Percentiles rank a stretch among this genome's conserved stretches.
Conservation (phyloP, 2,113 vertebrate species). For the Chaenogobius annularis region DNA sequence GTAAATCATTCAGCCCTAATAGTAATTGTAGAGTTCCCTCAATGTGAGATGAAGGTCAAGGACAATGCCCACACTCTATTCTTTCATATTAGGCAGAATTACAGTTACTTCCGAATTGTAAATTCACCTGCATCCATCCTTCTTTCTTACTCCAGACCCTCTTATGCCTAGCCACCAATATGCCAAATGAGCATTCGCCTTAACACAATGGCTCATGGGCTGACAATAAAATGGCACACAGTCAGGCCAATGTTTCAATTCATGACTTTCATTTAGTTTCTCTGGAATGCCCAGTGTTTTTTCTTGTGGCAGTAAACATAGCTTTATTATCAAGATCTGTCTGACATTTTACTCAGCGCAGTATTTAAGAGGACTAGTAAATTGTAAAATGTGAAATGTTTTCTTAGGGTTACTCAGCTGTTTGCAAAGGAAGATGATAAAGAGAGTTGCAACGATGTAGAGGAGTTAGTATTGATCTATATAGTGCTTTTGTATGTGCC, state of each 20-base stretch:
- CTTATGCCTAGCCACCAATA: background rate
- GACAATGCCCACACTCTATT: constrained; percentile 61
- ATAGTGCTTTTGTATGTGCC: no score
- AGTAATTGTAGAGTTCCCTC: constrained; percentile 20
- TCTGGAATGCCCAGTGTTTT: constrained; percentile 39
- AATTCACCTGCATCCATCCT: constrained; percentile 26
- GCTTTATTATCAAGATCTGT: constrained; percentile 40
- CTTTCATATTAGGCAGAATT: constrained; percentile 60
- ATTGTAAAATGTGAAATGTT: constrained; percentile 19
- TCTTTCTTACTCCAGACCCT: constrained; percentile 9
- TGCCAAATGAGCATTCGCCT: constrained; percentile 3
- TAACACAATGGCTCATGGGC: constrained; percentile 15
- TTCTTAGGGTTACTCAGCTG: constrained; percentile 6
- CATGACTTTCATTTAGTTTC: constrained; percentile 56
- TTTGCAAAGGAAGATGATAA: constrained; percentile 10
- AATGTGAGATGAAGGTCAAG: constrained; percentile 54
- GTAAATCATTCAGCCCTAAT: no score
- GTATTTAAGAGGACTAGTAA: constrained; percentile 27
- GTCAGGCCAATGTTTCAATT: constrained; percentile 71
- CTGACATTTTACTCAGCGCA: constrained; percentile 24
- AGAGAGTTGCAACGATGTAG: constrained; percentile 7
- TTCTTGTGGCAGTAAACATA: constrained; percentile 35
- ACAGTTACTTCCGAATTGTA: constrained; percentile 59
- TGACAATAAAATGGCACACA: constrained; percentile 26
- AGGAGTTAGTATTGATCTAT: background rate